Conservation (phyloP, 2,113 vertebrate genomes). For the Barbus barbus region DNA sequence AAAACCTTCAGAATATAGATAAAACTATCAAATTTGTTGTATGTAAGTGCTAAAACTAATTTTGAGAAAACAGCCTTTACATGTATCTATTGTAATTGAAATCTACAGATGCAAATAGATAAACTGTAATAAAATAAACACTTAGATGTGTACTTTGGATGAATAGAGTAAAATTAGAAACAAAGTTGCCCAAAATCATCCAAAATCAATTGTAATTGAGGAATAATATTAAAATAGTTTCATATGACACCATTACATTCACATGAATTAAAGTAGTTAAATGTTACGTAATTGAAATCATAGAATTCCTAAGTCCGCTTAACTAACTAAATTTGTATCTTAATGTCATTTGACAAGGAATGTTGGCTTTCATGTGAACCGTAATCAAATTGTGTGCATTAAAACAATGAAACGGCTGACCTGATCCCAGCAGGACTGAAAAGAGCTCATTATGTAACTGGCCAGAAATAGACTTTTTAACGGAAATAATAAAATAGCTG, state of each 20-base stretch:
- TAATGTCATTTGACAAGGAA: not conserved
- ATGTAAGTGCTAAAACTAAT: not conserved
- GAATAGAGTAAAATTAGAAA: not conserved
- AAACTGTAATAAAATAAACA: not conserved
- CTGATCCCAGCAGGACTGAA: slow-evolving; percentile 45
- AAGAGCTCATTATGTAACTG: slow-evolving; percentile 48
- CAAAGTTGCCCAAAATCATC: not conserved
- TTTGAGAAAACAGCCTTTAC: not conserved
- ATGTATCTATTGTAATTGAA: not conserved
- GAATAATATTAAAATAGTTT: not conserved
- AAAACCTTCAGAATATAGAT: too few species aligned
- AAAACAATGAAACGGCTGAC: slow-evolving; percentile 16
- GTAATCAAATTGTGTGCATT: slow-evolving; percentile 32
- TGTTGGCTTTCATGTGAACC: not conserved
- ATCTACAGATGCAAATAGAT: not conserved
- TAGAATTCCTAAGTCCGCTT: too few species aligned
- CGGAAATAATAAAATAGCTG: slow-evolving; percentile 51
- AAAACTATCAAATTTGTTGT: too few species aligned
- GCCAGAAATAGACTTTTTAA: slow-evolving; percentile 35
- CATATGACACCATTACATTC: not conserved
- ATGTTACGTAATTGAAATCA: not conserved
- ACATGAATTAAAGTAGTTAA: not conserved
- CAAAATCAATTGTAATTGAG: not conserved
- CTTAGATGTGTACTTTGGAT: not conserved
- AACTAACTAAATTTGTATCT: not conserved